phyloP scores from a whole-genome alignment of 2,888 invertebrate genomes.

The Chirona hameri region DNA sequence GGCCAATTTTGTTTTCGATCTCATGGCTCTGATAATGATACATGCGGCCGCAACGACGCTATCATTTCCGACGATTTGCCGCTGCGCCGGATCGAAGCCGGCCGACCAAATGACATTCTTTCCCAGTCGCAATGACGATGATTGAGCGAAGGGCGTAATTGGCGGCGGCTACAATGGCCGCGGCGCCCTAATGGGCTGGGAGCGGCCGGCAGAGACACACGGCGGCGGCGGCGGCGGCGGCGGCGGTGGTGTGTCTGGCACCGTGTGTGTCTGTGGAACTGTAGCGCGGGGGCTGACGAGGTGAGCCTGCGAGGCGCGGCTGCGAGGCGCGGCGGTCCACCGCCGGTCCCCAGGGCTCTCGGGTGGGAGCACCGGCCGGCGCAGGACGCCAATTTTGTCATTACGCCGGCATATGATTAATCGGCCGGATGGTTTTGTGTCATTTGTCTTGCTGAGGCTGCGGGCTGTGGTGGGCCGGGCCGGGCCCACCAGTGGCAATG shows the following conservation, averaged over 20 bases:
- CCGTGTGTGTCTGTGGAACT: too few species aligned
- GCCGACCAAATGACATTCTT: slow-evolving; percentile 13
- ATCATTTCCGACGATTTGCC: slow-evolving; percentile 4
- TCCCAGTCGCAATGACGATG: slow-evolving; percentile 23
- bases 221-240: too few species aligned
- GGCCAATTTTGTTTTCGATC: slow-evolving; percentile 6
- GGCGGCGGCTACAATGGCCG: neutral
- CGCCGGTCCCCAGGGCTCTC: neutral
- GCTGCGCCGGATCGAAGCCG: neutral
- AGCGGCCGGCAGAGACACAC: neutral
- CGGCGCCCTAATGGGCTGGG: neutral
- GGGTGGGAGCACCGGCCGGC: neutral
- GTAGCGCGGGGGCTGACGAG: too few species aligned
- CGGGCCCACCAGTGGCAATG: too few species aligned
- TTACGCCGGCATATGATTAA: slow-evolving; percentile 2
- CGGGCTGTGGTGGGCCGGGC: too few species aligned
- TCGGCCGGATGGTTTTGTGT: slow-evolving; percentile 6
- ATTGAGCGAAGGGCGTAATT: slow-evolving; percentile 1
- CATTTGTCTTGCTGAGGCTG: neutral
- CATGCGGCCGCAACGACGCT: neutral
- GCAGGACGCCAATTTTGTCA: neutral
- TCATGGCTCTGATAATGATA: slow-evolving; percentile 25
- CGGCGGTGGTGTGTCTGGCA: too few species aligned
- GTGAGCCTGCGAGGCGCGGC: too few species aligned
- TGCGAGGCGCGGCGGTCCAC: neutral